Conservation (phyloP, 2,797 vertebrate species). For the Alfaro cultratus region DNA sequence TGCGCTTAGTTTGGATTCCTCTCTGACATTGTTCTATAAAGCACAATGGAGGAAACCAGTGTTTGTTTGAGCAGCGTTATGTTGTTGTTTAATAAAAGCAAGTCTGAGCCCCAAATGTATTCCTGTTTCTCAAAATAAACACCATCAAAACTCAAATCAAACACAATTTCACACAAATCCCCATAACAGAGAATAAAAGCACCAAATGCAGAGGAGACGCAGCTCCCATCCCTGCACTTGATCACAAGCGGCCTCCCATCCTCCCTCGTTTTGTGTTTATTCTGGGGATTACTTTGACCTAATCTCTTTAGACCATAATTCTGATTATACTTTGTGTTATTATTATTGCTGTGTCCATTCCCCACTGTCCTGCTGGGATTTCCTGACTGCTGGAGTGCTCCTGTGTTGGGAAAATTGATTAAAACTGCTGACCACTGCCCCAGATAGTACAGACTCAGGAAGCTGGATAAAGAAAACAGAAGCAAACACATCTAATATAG, state of each 20-base stretch:
- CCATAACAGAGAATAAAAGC: constrained; percentile 47
- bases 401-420: constrained; percentile 82
- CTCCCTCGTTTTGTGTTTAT: constrained; percentile 78
- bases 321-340: constrained; percentile 85
- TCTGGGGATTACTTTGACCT: constrained; percentile 82
- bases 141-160: constrained; percentile 55
- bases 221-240: constrained; percentile 43
- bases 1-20: constrained; percentile 22
- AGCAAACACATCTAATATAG: constrained; percentile 49
- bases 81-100: constrained; percentile 61
- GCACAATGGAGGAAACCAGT: constrained; percentile 22
- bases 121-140: constrained; percentile 65
- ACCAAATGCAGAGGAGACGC: constrained; percentile 30
- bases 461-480: constrained; percentile 68
- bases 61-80: constrained; percentile 56
- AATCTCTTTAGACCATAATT: constrained; percentile 87
- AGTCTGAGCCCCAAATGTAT: constrained; percentile 37
- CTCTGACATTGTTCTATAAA: constrained; percentile 28
- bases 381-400: constrained; percentile 57
- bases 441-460: constrained; percentile 68
- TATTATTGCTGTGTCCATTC: constrained; percentile 82
- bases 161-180: constrained; percentile 61
- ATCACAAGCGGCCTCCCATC: constrained; percentile 58
- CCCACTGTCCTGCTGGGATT: constrained; percentile 69
- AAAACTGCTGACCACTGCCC: constrained; percentile 82